These are phyloP conservation scores for Cherax quadricarinatus DNA, from an alignment of 1,140 invertebrate species.

Conservation along the genomic window DNA sequence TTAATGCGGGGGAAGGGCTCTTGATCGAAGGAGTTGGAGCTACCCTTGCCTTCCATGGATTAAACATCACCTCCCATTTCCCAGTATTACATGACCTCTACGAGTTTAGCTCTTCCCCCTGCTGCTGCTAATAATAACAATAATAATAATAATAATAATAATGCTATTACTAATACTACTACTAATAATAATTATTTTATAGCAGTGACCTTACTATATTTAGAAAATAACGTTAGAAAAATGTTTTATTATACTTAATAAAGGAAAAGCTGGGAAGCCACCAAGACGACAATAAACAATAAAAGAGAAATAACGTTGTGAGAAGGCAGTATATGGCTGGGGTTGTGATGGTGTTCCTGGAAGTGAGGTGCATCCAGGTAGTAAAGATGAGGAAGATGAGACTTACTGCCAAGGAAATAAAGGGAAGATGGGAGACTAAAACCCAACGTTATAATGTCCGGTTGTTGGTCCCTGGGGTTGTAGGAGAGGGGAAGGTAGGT, in stretches of 20 bases:
- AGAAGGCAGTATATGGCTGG: neutral
- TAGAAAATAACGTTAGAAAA: neutral
- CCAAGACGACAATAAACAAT: neutral
- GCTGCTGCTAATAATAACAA: too few species aligned
- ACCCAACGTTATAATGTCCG: neutral
- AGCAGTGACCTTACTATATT: too few species aligned
- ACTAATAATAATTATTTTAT: too few species aligned
- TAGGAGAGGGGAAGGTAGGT: neutral
- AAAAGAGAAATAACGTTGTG: neutral
- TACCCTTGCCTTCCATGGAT: too few species aligned
- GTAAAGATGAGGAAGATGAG: neutral
- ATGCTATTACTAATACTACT: too few species aligned
- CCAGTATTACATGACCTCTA: too few species aligned
- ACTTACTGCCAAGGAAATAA: neutral
- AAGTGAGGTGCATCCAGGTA: neutral
- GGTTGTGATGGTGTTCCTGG: neutral
- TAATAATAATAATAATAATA: too few species aligned
- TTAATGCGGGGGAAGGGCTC: too few species aligned
- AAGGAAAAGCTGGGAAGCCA: neutral
- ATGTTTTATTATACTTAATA: neutral
- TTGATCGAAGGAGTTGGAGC: too few species aligned
- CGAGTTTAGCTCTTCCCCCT: too few species aligned
- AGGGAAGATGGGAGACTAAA: neutral
- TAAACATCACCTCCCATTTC: too few species aligned
- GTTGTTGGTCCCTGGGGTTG: neutral